Conservation (phyloP, 2,113 vertebrate species). For the Lutjanus erythropterus region DNA sequence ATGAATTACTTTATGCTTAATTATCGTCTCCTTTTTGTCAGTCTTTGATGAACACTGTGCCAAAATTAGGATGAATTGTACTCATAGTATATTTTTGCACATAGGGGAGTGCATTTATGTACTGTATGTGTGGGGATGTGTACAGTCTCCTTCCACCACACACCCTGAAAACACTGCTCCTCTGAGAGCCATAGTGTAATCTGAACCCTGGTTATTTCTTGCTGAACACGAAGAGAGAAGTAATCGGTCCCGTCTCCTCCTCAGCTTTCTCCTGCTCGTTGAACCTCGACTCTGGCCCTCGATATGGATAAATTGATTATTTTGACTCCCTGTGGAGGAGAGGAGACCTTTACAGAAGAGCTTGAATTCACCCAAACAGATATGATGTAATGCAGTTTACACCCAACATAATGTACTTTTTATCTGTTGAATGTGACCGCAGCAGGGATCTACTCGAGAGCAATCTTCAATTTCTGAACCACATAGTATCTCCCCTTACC, state of each 20-base stretch:
- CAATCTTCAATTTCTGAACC: not conserved
- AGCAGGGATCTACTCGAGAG: not conserved
- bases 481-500: not conserved
- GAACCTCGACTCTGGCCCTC: not conserved
- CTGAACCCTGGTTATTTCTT: too few relatives aligned
- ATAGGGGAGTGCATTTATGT: too few relatives aligned
- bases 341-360: not conserved
- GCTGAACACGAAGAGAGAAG: not conserved
- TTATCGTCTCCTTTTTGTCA: too few relatives aligned
- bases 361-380: not conserved
- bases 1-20: too few relatives aligned
- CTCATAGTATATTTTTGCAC: too few relatives aligned
- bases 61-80: too few relatives aligned
- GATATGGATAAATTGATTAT: conserved; percentile 14
- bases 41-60: too few relatives aligned
- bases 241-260: not conserved
- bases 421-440: not conserved
- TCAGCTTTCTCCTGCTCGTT: not conserved
- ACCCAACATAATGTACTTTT: not conserved
- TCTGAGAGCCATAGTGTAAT: too few relatives aligned
- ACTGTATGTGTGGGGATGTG: too few relatives aligned
- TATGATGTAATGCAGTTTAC: not conserved
- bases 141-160: too few relatives aligned
- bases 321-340: not conserved
- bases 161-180: too few relatives aligned